These are phyloP conservation scores for Dynastes hyllus DNA, from an alignment of 2,888 invertebrate species.

Conservation along the genomic window DNA sequence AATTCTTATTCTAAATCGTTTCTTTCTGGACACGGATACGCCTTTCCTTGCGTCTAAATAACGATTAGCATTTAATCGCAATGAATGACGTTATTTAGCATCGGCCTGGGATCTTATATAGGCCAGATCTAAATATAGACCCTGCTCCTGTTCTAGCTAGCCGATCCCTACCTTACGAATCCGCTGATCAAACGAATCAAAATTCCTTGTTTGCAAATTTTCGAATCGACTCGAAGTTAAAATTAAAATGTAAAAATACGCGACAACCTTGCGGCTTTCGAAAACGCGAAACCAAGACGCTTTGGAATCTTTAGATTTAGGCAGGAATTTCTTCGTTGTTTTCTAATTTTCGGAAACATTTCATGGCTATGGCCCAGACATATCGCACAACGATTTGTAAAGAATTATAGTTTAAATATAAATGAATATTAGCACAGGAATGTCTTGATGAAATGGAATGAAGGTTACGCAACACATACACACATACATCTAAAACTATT, in stretches of 20 bases:
- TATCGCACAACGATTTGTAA: not conserved
- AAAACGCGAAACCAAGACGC: not conserved
- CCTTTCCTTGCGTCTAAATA: not conserved
- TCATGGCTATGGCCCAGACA: not conserved
- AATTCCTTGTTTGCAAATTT: conserved; percentile 50
- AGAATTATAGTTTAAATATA: not conserved
- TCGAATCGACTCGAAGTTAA: conserved; percentile 33
- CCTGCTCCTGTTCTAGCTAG: conserved; percentile 59
- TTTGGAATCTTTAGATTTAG: not conserved
- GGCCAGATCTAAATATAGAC: conserved; percentile 65
- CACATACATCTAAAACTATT: not conserved
- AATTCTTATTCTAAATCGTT: too few species aligned
- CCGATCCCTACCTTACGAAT: conserved; percentile 48
- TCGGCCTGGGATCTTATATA: conserved; percentile 62
- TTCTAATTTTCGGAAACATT: not conserved
- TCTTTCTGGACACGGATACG: too few species aligned
- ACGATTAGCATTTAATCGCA: conserved; percentile 43
- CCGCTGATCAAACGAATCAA: conserved; percentile 14
- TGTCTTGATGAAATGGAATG: not conserved
- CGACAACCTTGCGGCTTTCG: not conserved
- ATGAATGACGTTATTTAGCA: conserved; percentile 51
- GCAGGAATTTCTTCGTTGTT: not conserved
- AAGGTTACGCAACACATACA: conserved; percentile 49
- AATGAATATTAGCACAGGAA: conserved; percentile 2
- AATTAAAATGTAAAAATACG: conserved; percentile 31